Percentiles rank a stretch among this genome's conserved stretches.
These are phyloP conservation scores for Ligdia adustata DNA, from an alignment of 2,888 invertebrate genomes.

Conservation along the genomic window DNA sequence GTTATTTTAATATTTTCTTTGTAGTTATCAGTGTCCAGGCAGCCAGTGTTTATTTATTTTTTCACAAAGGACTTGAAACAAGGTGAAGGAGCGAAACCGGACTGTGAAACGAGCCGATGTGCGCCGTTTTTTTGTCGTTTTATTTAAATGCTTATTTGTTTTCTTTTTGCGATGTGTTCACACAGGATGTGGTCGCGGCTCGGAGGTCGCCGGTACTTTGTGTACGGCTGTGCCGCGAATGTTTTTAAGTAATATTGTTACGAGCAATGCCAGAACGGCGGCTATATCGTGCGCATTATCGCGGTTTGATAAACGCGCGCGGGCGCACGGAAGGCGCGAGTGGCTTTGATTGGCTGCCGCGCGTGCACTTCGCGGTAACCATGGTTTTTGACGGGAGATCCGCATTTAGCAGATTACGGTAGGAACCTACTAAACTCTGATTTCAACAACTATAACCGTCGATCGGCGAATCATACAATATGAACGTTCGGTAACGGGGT, in stretches of 20 bases:
- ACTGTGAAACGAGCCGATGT: slow-evolving; percentile 34
- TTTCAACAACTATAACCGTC: slow-evolving; percentile 23
- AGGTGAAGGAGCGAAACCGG: slow-evolving; percentile 57
- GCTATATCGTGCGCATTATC: slow-evolving; percentile 56
- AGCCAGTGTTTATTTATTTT: slow-evolving; percentile 35
- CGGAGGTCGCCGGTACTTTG: slow-evolving; percentile 60
- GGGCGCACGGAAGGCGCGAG: slow-evolving; percentile 67
- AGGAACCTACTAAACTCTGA: slow-evolving; percentile 31
- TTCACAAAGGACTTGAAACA: slow-evolving; percentile 47
- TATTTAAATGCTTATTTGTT: slow-evolving; percentile 55
- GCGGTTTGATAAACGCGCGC: slow-evolving; percentile 72
- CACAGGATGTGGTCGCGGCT: slow-evolving; percentile 56
- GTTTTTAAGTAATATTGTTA: slow-evolving; percentile 68
- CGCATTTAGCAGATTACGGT: slow-evolving; percentile 47
- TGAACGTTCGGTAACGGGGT: slow-evolving; percentile 36
- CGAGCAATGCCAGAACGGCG: slow-evolving; percentile 53
- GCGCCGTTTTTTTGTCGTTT: slow-evolving; percentile 53
- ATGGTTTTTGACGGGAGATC: slow-evolving; percentile 68
- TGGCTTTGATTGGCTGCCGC: slow-evolving; percentile 71
- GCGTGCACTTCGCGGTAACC: slow-evolving; percentile 40
- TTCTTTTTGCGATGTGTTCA: slow-evolving; percentile 49
- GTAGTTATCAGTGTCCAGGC: slow-evolving; percentile 5
- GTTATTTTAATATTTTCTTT: not conserved
- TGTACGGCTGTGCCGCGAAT: slow-evolving; percentile 43
- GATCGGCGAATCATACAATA: slow-evolving; percentile 31